These are phyloP conservation scores for Tiaroga cobitis DNA, from an alignment of 2,797 vertebrate species.

Conservation along the genomic window DNA sequence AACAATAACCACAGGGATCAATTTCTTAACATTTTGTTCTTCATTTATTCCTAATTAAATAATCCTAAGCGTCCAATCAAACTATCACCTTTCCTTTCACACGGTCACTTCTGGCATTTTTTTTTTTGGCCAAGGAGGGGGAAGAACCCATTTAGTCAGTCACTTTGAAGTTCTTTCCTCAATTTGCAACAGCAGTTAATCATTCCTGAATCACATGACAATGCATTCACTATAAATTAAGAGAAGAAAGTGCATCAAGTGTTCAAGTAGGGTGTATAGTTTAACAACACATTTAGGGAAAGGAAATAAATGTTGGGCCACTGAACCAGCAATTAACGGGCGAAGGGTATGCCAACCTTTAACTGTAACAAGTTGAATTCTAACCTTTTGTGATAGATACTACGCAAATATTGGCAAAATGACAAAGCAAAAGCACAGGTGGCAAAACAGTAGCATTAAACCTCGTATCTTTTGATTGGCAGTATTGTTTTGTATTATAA, in stretches of 20 bases:
- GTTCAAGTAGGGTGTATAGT: slow-evolving; percentile 92
- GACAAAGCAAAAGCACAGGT: slow-evolving; percentile 31
- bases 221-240: slow-evolving; percentile 75
- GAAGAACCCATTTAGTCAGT: slow-evolving; percentile 49
- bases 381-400: not conserved
- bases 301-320: slow-evolving; percentile 13
- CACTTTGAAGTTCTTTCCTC: slow-evolving; percentile 61
- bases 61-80: slow-evolving; percentile 63
- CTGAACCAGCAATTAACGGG: slow-evolving; percentile 9
- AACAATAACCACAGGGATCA: slow-evolving; percentile 29
- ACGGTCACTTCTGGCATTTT: slow-evolving; percentile 71
- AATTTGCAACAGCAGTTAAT: slow-evolving; percentile 63
- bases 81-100: slow-evolving; percentile 71
- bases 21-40: slow-evolving; percentile 48
- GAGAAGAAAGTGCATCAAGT: slow-evolving; percentile 95
- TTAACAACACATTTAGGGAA: slow-evolving; percentile 62
- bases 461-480: slow-evolving; percentile 52
- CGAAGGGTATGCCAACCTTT: not conserved
- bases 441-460: slow-evolving; percentile 9
- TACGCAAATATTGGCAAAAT: slow-evolving; percentile 32
- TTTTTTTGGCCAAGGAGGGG: slow-evolving; percentile 61
- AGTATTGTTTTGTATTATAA: slow-evolving; percentile 43
- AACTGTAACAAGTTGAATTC: not conserved
- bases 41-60: slow-evolving; percentile 65
- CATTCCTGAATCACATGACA: slow-evolving; percentile 73